Base-by-base conservation (phyloP, 2,888 invertebrate species). In the Sphaerophoria taeniata region DNA sequence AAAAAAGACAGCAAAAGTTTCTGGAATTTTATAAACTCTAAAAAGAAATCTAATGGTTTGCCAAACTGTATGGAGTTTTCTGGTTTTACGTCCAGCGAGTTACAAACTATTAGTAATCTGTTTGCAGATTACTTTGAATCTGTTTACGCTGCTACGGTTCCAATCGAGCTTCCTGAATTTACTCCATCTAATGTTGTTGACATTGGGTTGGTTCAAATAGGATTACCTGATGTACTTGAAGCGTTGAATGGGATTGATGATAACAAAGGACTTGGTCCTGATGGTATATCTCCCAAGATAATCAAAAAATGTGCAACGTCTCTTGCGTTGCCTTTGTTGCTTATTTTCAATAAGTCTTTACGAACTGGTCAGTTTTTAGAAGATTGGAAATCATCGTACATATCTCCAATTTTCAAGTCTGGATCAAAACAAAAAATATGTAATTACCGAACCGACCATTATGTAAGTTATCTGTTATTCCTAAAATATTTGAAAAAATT, bases 251-350 rank as follows among this genome's bases (percentile, higher is more conserved):
- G 24, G 24, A 24, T 24, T 24, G 24, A 24, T 24, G 24, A 24
- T 24, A 24, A 24, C 24, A 24, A 24, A 24, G 24, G 24, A 24
- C 24, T 14, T n/a, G 49, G 49, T 3, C 49, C 14, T 14, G 49
- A 49, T 49, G 49, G 16, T 14, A 49, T 49, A 0, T 49, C 49
- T 49, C 49, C 49, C 16, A 49, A n/a, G 16, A 49, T 49, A 14
- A 49, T 49, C 14, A 49, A 49, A 14, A 49, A 49, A 49, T 49
- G 49, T n/a, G 49, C 49, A 49, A 49, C 49, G 16, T n/a, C 49
- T 49, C 49, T 49, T 14, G 49, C 49, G 14, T 14, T 49, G 14
- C n/a, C 49, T n/a, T 14, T 49, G n/a, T 49, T n/a, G 5, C 16
- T 49, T 14, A 49, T 49, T n/a, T 49, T 49, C 0, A 14, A 49